Evolutionary conservation across 2,888 invertebrate genomes (phyloP).

Genomic region (Aporophyla nigra): DNA sequence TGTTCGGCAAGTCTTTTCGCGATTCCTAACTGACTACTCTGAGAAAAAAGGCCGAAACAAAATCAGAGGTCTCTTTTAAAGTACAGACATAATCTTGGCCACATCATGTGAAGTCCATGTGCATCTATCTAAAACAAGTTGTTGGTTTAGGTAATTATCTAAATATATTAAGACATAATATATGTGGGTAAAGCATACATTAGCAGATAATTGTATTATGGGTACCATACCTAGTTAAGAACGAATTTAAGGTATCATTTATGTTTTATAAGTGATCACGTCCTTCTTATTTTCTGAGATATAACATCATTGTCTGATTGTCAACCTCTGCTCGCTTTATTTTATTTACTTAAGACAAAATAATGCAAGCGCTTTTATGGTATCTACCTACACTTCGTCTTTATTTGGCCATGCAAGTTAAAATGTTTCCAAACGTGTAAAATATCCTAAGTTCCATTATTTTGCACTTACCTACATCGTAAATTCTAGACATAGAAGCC

Average conservation of each 20-base stretch:
- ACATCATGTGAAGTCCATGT: too few relatives aligned
- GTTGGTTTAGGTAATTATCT: not conserved
- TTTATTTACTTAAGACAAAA: not conserved
- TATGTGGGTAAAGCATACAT: not conserved
- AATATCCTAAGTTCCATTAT: not conserved
- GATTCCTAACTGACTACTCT: too few relatives aligned
- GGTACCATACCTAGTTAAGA: not conserved
- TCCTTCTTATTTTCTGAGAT: not conserved
- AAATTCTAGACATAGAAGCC: not conserved
- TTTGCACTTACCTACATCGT: not conserved
- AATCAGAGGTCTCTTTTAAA: too few relatives aligned
- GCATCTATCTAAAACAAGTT: not conserved
- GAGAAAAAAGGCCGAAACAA: too few relatives aligned
- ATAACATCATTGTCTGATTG: not conserved
- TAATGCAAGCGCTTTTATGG: not conserved
- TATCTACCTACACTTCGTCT: not conserved
- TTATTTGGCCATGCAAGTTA: conserved; percentile 5
- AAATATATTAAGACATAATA: not conserved
- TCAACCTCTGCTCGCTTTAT: not conserved
- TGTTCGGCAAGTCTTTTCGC: not conserved
- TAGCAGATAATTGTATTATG: not conserved
- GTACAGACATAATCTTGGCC: too few relatives aligned
- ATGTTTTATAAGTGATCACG: not conserved
- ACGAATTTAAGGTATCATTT: not conserved
- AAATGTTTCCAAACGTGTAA: not conserved